phyloP scores from a whole-genome alignment of 2,888 invertebrate species.

The Barypeithes pellucidus region DNA sequence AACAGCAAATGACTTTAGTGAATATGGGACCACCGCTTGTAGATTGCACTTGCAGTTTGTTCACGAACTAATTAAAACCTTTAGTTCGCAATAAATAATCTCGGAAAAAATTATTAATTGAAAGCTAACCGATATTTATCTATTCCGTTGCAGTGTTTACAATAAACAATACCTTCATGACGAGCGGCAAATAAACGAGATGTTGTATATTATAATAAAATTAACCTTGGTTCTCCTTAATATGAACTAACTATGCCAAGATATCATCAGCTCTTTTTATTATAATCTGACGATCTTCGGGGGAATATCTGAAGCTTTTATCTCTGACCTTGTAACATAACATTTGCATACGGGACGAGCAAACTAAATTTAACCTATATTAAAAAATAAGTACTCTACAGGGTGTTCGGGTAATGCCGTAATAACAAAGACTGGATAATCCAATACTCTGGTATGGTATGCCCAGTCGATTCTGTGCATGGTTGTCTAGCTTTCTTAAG shows the following conservation, averaged over 20 bases:
- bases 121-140: conserved; percentile 61
- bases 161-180: conserved; percentile 63
- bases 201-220: conserved; percentile 60
- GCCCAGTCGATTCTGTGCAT: too few species aligned
- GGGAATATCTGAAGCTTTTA: conserved; percentile 54
- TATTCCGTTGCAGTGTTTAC: conserved; percentile 58
- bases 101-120: conserved; percentile 56
- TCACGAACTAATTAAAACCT: conserved; percentile 47
- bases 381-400: too few species aligned
- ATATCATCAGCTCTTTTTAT: conserved; percentile 61
- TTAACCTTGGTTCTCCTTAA: conserved; percentile 62
- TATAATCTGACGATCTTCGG: conserved; percentile 59
- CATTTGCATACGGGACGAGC: conserved; percentile 9
- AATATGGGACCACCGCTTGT: too few species aligned
- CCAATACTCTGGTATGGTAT: too few species aligned
- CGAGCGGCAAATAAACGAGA: conserved; percentile 59
- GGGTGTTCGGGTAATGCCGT: too few species aligned
- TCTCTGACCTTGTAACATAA: conserved; percentile 61
- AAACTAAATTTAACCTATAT: too few species aligned
- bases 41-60: conserved; percentile 42
- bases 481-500: too few species aligned
- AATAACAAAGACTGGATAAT: too few species aligned
- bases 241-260: conserved; percentile 56
- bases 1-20: too few species aligned
- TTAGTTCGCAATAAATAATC: conserved; percentile 37